Evolutionary conservation across 2,888 invertebrate species (phyloP).

Genomic region (Adelognathus sp.): DNA sequence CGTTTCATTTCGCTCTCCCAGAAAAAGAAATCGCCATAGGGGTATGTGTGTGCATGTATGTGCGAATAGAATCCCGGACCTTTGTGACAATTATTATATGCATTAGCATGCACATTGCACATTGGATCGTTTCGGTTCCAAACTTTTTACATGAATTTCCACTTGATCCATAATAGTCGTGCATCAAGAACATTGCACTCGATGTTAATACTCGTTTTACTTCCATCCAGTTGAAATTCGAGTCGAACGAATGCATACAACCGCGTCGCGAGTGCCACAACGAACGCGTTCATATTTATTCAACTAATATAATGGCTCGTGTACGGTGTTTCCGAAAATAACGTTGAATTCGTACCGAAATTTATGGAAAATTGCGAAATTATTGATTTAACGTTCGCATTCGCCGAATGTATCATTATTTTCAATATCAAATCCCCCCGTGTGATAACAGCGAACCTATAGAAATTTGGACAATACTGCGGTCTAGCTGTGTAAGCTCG

Average conservation of each 20-base stretch:
- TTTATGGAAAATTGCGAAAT: not conserved
- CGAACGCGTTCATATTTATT: constrained; percentile 26
- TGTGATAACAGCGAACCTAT: not conserved
- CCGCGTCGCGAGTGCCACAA: not conserved
- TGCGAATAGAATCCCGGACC: not conserved
- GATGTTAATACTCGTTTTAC: not conserved
- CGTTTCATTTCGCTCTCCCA: not conserved
- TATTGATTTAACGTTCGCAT: not conserved
- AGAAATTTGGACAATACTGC: not conserved
- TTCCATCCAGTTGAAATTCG: not conserved
- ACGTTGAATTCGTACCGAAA: not conserved
- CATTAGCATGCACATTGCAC: not conserved
- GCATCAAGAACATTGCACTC: not conserved
- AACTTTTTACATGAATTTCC: constrained; percentile 17
- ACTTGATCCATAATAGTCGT: not conserved
- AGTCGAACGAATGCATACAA: not conserved
- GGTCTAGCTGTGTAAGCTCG: not conserved
- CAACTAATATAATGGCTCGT: not conserved
- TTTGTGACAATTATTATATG: not conserved
- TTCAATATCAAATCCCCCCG: not conserved
- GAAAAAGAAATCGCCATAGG: no score
- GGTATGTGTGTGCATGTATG: not conserved
- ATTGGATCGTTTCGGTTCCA: not conserved
- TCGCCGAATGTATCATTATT: not conserved
- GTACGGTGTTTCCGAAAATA: constrained; percentile 1